Percentiles rank a stretch among this genome's conserved stretches.
These are phyloP conservation scores for Eupelmus urozonus DNA, from an alignment of 2,888 invertebrate genomes.

Conservation along the genomic window DNA sequence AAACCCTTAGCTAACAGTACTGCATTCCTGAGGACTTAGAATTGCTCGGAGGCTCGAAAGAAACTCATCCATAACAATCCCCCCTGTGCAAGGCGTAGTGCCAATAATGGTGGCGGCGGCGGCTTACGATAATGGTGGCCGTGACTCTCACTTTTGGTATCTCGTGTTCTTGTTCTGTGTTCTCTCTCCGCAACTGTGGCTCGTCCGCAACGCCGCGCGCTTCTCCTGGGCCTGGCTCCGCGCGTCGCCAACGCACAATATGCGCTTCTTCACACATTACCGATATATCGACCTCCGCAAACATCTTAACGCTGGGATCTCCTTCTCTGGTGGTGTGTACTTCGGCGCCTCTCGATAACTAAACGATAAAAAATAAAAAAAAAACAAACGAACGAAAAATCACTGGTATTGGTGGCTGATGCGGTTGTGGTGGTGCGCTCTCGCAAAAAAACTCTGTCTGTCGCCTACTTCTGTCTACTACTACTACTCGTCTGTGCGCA, in stretches of 20 bases:
- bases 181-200: constrained; percentile 60
- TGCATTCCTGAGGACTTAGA: background rate
- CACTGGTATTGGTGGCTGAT: constrained; percentile 17
- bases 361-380: background rate
- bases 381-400: too few species aligned
- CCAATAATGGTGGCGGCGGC: constrained; percentile 64
- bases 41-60: background rate
- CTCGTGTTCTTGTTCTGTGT: constrained; percentile 68
- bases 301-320: too few species aligned
- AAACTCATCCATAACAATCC: background rate
- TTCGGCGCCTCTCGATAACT: too few species aligned
- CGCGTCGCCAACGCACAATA: background rate
- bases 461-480: constrained; percentile 23
- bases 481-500: constrained; percentile 56
- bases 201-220: background rate
- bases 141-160: constrained; percentile 71
- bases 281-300: background rate
- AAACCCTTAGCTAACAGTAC: too few species aligned
- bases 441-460: constrained; percentile 1
- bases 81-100: constrained; percentile 65
- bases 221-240: background rate
- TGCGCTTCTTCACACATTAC: background rate
- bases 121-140: constrained; percentile 59
- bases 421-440: constrained; percentile 51
- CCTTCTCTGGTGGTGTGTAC: too few species aligned